These are phyloP conservation scores for Pygocentrus nattereri DNA, from an alignment of 2,797 vertebrate species.

Conservation along the genomic window DNA sequence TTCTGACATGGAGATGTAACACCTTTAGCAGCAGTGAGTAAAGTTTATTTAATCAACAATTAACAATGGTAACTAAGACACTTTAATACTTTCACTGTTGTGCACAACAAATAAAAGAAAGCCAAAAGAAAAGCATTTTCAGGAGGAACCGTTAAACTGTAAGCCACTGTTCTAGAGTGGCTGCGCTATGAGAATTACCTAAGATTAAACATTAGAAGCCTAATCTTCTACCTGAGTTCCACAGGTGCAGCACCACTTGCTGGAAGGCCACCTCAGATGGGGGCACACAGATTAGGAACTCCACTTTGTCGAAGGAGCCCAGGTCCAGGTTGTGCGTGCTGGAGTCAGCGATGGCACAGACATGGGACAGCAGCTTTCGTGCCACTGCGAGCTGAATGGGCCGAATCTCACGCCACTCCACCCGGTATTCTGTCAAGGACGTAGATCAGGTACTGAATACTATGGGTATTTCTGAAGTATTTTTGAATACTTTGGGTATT, in stretches of 20 bases:
- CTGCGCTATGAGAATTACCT: neutral
- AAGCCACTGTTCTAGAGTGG: neutral
- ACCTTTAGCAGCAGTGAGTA: no score
- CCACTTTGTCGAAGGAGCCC: constrained; percentile 95
- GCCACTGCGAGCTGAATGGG: constrained; percentile 96
- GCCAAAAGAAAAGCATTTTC: no score
- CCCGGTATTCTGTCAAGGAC: constrained; percentile 80
- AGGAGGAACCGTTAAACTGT: no score
- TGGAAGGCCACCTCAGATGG: constrained; percentile 96
- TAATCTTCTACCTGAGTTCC: constrained; percentile 87
- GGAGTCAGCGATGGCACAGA: constrained; percentile 97
- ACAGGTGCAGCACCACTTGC: constrained; percentile 91
- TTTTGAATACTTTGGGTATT: neutral
- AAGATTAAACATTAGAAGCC: neutral
- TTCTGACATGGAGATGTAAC: no score
- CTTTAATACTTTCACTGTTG: no score
- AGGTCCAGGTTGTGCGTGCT: constrained; percentile 97
- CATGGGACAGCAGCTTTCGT: constrained; percentile 94
- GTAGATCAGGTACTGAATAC: neutral
- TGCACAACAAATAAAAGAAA: no score
- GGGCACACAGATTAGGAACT: constrained; percentile 95
- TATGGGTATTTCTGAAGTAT: no score
- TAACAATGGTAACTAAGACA: no score
- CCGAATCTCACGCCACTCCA: constrained; percentile 83
- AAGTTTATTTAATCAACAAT: no score